These are phyloP conservation scores for Araneus ventricosus DNA, from an alignment of 1,140 invertebrate species.

Conservation along the genomic window DNA sequence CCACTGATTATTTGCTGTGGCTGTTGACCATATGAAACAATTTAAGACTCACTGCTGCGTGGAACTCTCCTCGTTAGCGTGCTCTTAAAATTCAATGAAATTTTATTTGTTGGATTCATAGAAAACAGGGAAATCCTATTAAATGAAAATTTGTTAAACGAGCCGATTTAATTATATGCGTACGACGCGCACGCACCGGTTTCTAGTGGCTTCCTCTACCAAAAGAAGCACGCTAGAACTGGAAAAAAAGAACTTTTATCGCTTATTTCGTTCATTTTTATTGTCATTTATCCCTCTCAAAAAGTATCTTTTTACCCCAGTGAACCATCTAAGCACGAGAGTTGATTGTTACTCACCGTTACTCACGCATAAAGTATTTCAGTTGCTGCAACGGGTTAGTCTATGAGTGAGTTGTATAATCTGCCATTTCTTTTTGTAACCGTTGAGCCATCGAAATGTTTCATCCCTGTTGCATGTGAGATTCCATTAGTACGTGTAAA, in stretches of 20 bases:
- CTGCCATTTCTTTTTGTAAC: background rate
- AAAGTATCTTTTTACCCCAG: conserved; percentile 11
- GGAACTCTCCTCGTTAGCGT: conserved; percentile 1
- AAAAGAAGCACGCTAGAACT: background rate
- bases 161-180: conserved; percentile 49
- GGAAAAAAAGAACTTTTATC: background rate
- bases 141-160: conserved; percentile 48
- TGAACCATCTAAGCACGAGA: background rate
- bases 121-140: conserved; percentile 10
- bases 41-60: background rate
- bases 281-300: background rate
- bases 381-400: conserved; percentile 32
- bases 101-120: conserved; percentile 3
- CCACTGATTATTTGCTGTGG: no score
- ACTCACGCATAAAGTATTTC: conserved; percentile 26
- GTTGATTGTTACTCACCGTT: background rate
- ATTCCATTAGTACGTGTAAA: conserved; percentile 44
- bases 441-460: background rate
- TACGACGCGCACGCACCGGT: background rate
- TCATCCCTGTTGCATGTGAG: conserved; percentile 21
- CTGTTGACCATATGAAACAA: no score
- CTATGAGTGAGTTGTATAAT: background rate
- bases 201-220: conserved; percentile 1
- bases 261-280: background rate
- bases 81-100: conserved; percentile 41